Evolutionary conservation across 1,140 invertebrate species (phyloP).

Genomic region (Muscidifurax raptorellus): DNA sequence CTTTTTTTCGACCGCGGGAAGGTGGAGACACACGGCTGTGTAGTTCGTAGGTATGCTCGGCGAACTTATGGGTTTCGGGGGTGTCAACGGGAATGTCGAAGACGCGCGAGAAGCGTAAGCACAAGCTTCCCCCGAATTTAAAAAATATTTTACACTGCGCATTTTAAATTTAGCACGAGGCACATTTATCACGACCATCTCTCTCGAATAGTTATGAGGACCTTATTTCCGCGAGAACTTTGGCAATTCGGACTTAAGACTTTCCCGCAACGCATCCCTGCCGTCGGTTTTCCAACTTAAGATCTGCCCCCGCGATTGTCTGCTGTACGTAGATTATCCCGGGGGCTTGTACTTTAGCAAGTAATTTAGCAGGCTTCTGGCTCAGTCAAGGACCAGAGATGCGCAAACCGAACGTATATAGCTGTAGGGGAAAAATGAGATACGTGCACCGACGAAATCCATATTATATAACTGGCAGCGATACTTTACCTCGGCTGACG

Average conservation of each 20-base stretch:
- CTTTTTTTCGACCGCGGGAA: background rate
- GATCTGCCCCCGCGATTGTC: background rate
- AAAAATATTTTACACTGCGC: no score
- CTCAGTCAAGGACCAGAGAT: no score
- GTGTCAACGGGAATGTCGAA: background rate
- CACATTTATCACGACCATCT: background rate
- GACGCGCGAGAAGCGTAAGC: no score
- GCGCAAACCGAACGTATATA: background rate
- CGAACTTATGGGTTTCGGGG: background rate
- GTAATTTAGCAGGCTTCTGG: background rate
- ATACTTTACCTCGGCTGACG: conserved; percentile 65
- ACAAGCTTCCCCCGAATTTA: no score
- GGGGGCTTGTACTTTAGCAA: background rate
- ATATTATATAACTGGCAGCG: background rate
- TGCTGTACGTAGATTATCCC: background rate
- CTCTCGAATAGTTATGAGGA: background rate
- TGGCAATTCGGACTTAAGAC: background rate
- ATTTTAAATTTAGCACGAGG: no score
- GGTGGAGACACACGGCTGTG: background rate
- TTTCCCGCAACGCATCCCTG: background rate
- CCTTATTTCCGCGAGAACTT: background rate
- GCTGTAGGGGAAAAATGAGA: no score
- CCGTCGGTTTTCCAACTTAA: background rate
- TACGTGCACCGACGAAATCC: no score
- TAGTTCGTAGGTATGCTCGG: background rate